Conservation (phyloP, 92 coral and sea anemone genomes). For the Plumapathes pennacea region DNA sequence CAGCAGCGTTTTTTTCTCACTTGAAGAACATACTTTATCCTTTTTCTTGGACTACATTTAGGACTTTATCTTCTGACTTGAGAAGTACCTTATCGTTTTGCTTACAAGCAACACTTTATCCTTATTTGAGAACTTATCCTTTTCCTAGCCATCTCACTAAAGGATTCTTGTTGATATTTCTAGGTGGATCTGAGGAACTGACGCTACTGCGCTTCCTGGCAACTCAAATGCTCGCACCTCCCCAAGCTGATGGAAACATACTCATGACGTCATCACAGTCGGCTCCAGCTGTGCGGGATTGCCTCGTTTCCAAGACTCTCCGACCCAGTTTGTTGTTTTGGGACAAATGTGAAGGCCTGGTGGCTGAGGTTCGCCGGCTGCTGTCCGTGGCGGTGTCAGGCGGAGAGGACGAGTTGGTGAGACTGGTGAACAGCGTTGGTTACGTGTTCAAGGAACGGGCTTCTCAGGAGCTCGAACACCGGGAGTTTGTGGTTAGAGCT, state of each 20-base stretch:
- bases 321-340: constrained; percentile 78
- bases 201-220: constrained; percentile 55
- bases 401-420: constrained; percentile 54
- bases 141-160: too few species aligned
- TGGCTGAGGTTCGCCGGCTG: constrained; percentile 36
- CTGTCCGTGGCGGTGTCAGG: constrained; percentile 24
- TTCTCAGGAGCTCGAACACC: constrained; percentile 30
- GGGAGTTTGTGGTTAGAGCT: constrained; percentile 60
- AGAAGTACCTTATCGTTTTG: background rate
- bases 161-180: too few species aligned
- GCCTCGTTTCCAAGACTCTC: constrained; percentile 60
- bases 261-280: constrained; percentile 50
- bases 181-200: constrained; percentile 19
- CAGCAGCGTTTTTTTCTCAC: too few species aligned
- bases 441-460: constrained; percentile 47
- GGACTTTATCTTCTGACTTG: too few species aligned
- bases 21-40: too few species aligned
- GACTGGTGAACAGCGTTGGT: constrained; percentile 53
- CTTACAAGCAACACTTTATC: background rate
- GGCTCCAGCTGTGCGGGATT: constrained; percentile 66
- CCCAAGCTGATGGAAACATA: constrained; percentile 71
- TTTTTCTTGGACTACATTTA: too few species aligned
- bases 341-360: constrained; percentile 43
- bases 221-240: constrained; percentile 51
- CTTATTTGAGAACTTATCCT: background rate